Evolutionary conservation across 1,140 invertebrate genomes (phyloP).

Genomic region (Brachionus angularis): DNA sequence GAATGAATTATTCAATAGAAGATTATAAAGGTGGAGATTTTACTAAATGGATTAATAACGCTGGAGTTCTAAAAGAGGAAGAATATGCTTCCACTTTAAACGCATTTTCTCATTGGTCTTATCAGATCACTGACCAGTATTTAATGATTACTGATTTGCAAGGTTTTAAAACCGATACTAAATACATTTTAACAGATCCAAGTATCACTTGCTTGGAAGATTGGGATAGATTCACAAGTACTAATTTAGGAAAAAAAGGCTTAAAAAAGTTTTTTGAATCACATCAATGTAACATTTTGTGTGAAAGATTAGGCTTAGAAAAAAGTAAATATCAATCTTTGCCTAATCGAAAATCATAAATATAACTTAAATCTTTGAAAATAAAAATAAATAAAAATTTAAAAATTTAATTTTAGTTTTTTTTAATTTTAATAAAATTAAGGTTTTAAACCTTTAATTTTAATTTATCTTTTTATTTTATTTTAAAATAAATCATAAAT

Average conservation of each 20-base stretch:
- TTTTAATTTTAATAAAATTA: too few species aligned
- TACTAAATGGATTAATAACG: constrained; percentile 15
- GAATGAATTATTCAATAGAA: constrained; percentile 1
- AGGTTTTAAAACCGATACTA: not conserved
- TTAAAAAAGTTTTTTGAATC: constrained; percentile 10
- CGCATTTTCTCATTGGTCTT: constrained; percentile 24
- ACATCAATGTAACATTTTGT: not conserved
- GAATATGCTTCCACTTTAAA: constrained; percentile 21
- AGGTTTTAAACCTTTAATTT: too few species aligned
- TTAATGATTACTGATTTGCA: constrained; percentile 13
- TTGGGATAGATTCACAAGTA: not conserved
- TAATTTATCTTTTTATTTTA: too few species aligned
- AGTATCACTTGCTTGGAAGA: not conserved
- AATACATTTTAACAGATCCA: constrained; percentile 17
- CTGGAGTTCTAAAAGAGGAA: not conserved
- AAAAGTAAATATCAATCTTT: too few species aligned
- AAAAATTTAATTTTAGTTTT: too few species aligned
- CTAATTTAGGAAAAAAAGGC: constrained; percentile 15
- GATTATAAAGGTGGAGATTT: not conserved
- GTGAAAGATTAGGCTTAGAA: not conserved
- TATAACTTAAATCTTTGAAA: too few species aligned
- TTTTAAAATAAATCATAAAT: too few species aligned
- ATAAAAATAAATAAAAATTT: too few species aligned
- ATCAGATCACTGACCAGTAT: not conserved
- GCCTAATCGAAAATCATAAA: too few species aligned